phyloP scores from a whole-genome alignment of 2,113 vertebrate genomes.

The Alligator mississippiensis region DNA sequence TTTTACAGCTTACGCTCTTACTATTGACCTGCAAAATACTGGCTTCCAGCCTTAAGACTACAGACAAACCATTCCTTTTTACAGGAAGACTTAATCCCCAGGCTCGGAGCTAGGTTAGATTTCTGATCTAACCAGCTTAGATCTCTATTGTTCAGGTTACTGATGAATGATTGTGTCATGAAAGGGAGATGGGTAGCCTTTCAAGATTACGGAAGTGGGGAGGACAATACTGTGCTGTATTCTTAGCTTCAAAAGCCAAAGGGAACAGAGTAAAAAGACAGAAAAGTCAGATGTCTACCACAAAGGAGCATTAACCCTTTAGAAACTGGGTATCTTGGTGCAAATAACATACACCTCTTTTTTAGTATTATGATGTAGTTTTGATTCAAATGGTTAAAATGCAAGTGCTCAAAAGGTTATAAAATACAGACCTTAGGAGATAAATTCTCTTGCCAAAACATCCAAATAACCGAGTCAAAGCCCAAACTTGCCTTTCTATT shows the following conservation, averaged over 20 bases:
- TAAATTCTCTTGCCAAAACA: slow-evolving; percentile 54
- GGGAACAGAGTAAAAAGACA: neutral
- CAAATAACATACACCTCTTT: neutral
- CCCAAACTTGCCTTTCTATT: slow-evolving; percentile 43
- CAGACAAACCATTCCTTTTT: neutral
- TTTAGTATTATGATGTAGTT: neutral
- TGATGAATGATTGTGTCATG: neutral
- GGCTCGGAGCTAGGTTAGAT: neutral
- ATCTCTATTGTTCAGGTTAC: neutral
- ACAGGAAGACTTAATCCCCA: neutral
- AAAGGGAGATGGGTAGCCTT: neutral
- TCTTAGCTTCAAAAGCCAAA: neutral
- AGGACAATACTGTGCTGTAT: rapidly evolving
- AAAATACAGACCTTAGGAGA: slow-evolving; percentile 37
- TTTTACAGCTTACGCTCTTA: neutral
- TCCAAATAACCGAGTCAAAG: slow-evolving; percentile 41
- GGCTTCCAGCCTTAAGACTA: neutral
- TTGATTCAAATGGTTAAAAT: slow-evolving; percentile 59
- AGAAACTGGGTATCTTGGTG: neutral
- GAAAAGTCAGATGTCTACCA: neutral
- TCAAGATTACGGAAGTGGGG: neutral
- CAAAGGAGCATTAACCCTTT: neutral
- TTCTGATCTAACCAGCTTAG: neutral
- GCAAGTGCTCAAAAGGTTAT: slow-evolving; percentile 30
- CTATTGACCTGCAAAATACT: neutral